These are phyloP conservation scores for Cynopterus brachyotis DNA, from an alignment of 2,113 vertebrate species.

Conservation along the genomic window DNA sequence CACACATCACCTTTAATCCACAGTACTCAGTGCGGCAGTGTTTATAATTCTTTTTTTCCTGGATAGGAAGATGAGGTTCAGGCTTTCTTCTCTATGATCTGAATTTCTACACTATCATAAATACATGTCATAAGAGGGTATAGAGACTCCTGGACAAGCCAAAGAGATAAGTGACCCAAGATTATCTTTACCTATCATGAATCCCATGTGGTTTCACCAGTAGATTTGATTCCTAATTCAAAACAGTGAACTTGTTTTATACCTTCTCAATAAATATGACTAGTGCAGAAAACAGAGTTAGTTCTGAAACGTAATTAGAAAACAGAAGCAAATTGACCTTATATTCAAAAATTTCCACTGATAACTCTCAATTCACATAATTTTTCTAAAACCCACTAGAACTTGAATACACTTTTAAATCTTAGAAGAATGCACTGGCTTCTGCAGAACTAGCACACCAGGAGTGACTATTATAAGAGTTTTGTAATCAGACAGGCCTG, in stretches of 20 bases:
- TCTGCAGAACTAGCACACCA: background rate
- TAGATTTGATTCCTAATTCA: background rate
- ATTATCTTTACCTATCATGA: background rate
- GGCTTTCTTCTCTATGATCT: accelerated
- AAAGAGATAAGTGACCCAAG: background rate
- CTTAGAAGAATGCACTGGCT: background rate
- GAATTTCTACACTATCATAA: background rate
- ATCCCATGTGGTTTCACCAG: background rate
- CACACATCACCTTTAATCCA: background rate
- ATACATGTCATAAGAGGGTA: background rate
- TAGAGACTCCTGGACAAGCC: background rate
- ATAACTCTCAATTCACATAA: background rate
- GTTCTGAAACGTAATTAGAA: background rate
- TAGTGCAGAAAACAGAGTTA: background rate
- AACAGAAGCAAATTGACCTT: background rate
- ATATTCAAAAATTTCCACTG: background rate
- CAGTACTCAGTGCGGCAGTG: background rate
- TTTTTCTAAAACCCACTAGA: background rate
- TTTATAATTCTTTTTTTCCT: background rate
- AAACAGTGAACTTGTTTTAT: background rate
- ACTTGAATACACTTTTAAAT: background rate
- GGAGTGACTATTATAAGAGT: background rate
- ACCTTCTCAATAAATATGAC: background rate
- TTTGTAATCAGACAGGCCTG: background rate
- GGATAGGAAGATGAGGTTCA: background rate